Base-by-base conservation (phyloP, 2,113 vertebrate species). In the Phyllostomus discolor region DNA sequence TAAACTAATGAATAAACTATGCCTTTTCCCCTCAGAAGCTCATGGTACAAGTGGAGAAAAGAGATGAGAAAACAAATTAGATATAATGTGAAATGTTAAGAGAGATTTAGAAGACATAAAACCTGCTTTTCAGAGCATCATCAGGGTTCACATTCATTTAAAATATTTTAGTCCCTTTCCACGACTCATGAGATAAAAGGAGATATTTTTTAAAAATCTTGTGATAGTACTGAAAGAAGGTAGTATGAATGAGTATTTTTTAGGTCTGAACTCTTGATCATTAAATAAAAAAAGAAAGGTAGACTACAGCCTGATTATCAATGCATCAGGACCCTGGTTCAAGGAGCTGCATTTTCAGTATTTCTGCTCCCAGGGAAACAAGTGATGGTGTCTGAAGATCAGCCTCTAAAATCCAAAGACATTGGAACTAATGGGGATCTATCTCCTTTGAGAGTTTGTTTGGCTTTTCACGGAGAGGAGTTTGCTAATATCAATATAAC, bases 371-470 rank as follows among this genome's bases (percentile, higher is more conserved):
- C 1, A 19, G 31, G 41, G 33, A 52, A 79, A 54, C 2, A 64
- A 59, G 31, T 46, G 15, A 19, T 59, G 14, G 5, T 14, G 4
- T 35, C 62, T 59, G 24, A 93, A 93, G 28, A 73, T 67, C 7
- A 78, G 22, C 8, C 9, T 46, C 2, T 69, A 31, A 8, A 67
- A 15, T 2, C 5, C 46, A 90, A 83, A 4, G 0, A 1, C 3
- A 7, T 1, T 41, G n/a, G 33, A 80, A 76, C 20, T 48, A 31
- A 22, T 31, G n/a, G 33, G 24, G 82, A 70, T 43, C 50, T 90
- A 5, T n/a, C 28, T 16, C 85, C 38, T 66, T 87, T 17, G 33
- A 94, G 35, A 31, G 19, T 80, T 92, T 66, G 48, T 80, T 92
- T 72, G 48, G 33, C 33, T 94, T 82, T 5, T 41, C 50, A 17